Conservation (phyloP, 2,113 vertebrate genomes). For the Cardinalis cardinalis region DNA sequence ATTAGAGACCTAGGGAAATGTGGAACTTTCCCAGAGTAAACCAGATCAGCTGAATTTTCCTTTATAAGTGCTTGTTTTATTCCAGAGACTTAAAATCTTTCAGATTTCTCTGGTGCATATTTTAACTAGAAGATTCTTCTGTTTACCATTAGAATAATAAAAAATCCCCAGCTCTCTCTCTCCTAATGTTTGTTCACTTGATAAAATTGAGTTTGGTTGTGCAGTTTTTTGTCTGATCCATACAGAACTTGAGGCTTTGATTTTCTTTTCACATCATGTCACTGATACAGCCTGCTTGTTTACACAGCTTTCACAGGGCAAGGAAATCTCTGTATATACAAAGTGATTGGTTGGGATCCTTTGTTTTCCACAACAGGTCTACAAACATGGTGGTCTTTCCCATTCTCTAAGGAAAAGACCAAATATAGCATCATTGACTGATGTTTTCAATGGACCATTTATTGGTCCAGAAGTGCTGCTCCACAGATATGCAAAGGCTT, state of each 20-base stretch:
- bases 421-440: neutral
- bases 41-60: neutral
- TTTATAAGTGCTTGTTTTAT: neutral
- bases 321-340: constrained; percentile 3
- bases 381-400: neutral
- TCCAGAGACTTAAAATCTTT: neutral
- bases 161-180: neutral
- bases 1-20: fast-evolving
- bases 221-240: neutral
- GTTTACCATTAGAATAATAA: neutral
- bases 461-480: neutral
- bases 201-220: neutral
- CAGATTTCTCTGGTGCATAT: neutral
- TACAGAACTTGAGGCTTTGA: neutral
- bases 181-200: neutral
- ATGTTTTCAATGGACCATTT: neutral
- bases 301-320: neutral
- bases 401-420: neutral
- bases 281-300: neutral
- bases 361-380: neutral
- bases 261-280: neutral
- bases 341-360: neutral
- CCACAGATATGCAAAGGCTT: neutral
- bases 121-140: neutral
- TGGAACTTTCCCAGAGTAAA: neutral